Conservation (phyloP, 2,888 invertebrate genomes). For the Drymonia ruficornis region DNA sequence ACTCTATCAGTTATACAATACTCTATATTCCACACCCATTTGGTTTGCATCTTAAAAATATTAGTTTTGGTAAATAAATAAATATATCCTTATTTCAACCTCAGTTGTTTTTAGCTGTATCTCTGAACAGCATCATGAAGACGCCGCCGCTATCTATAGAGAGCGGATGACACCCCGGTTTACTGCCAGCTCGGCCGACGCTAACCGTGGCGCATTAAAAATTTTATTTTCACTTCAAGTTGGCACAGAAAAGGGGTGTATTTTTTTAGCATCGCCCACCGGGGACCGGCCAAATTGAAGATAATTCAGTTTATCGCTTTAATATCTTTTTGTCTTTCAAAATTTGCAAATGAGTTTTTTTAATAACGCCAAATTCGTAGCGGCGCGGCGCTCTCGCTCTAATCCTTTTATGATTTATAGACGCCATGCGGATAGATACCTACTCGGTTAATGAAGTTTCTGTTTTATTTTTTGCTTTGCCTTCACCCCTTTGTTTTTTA, state of each 20-base stretch:
- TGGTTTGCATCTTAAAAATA: too few species aligned
- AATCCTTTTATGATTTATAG: constrained; percentile 79
- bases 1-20: too few species aligned
- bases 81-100: too few species aligned
- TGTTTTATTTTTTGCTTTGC: constrained; percentile 46
- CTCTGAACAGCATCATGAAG: constrained; percentile 19
- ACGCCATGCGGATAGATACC: constrained; percentile 52
- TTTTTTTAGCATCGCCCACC: constrained; percentile 56
- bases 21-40: too few species aligned
- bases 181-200: constrained; percentile 29
- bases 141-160: constrained; percentile 26
- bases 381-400: constrained; percentile 46
- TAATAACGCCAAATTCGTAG: constrained; percentile 81
- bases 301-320: constrained; percentile 81
- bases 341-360: constrained; percentile 84
- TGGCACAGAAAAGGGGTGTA: constrained; percentile 58
- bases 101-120: background rate
- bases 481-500: constrained; percentile 47
- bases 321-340: constrained; percentile 81
- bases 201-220: constrained; percentile 58
- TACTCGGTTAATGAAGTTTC: constrained; percentile 60
- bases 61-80: too few species aligned
- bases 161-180: constrained; percentile 46
- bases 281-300: constrained; percentile 63
- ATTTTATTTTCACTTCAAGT: constrained; percentile 64